Base-by-base conservation (phyloP, 92 coral and sea anemone genomes). In the Zoanthus solanderi region DNA sequence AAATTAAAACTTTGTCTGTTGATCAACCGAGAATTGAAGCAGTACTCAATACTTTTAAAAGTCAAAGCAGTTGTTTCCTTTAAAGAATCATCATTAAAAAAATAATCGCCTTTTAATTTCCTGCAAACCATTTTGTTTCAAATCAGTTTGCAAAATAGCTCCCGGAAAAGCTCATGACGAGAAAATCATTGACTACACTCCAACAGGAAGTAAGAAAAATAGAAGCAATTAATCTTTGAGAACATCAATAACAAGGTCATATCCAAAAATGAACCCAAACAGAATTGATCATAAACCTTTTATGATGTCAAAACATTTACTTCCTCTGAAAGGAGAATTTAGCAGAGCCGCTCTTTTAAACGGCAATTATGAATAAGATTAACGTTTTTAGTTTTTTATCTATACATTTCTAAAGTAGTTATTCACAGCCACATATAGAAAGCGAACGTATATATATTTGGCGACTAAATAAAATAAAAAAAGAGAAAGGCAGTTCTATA, bases 101-200 rank as follows among this genome's bases (percentile, higher is more conserved):
- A 90, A 60, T 79, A 57, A 81, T 58, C 84, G 72, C 78, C 48
- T 53, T 81, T 86, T 75, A 66, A 90, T 90, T 90, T 90, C 92
- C 92, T 85, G 81, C 87, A 50, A 48, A 73, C 87, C 61, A 76
- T 86, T 86, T 79, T 79, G 84, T 79, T 79, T 60, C 12, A 42
- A 61, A 37, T 80, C 58, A 44, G 74, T 65, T 80, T n/a, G 69
- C 68, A 65, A 53, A 81, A 52, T 71, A 23, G 12, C 42, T 54
- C 71, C 75, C 75, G 85, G 85, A 81, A 81, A 81, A 44, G 48
- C 8, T 81, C 14, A 15, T 66, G 85, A 81, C 65, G 75, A 60
- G 75, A 81, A 81, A 81, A 46, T 81, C 85, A 66, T 81, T 65
- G 85, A 66, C 75, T 67, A 65, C 85, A 65, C 31, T 53, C 44